phyloP scores from a whole-genome alignment of 1,140 invertebrate species.

The Popillia japonica region DNA sequence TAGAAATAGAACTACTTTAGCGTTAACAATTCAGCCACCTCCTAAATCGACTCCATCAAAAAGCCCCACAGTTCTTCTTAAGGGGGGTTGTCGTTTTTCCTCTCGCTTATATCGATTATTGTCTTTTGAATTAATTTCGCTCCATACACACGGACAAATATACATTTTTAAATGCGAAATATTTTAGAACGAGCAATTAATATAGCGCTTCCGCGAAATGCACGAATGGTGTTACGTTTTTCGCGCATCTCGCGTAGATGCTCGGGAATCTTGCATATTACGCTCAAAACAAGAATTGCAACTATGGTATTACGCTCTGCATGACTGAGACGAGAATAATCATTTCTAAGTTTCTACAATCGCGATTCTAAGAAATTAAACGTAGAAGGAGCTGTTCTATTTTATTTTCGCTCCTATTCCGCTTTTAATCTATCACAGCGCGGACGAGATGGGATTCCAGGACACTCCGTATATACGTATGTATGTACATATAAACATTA shows the following conservation, averaged over 20 bases:
- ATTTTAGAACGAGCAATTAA: too few species aligned
- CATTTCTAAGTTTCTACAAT: not conserved
- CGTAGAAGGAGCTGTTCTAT: not conserved
- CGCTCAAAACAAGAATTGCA: not conserved
- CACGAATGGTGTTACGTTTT: too few species aligned
- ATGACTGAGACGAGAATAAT: not conserved
- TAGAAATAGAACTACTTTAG: constrained; percentile 29
- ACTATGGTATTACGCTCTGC: not conserved
- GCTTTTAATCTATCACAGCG: too few species aligned
- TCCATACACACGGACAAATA: too few species aligned
- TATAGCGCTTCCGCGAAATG: too few species aligned
- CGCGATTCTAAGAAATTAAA: not conserved
- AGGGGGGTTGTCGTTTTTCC: not conserved
- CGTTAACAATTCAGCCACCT: constrained; percentile 14
- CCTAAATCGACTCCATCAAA: constrained; percentile 18
- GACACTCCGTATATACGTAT: too few species aligned
- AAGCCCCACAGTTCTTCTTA: not conserved
- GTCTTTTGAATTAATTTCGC: too few species aligned
- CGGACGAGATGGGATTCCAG: too few species aligned
- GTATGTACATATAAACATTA: too few species aligned
- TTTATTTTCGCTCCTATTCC: not conserved
- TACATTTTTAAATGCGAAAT: too few species aligned
- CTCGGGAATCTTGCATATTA: not conserved
- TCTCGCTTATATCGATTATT: too few species aligned
- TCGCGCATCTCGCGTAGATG: too few species aligned